A percentile compares a stretch with the other conserved stretches of the same genome.
Conservation (phyloP, 2,113 vertebrate genomes). For the Struthio camelus region DNA sequence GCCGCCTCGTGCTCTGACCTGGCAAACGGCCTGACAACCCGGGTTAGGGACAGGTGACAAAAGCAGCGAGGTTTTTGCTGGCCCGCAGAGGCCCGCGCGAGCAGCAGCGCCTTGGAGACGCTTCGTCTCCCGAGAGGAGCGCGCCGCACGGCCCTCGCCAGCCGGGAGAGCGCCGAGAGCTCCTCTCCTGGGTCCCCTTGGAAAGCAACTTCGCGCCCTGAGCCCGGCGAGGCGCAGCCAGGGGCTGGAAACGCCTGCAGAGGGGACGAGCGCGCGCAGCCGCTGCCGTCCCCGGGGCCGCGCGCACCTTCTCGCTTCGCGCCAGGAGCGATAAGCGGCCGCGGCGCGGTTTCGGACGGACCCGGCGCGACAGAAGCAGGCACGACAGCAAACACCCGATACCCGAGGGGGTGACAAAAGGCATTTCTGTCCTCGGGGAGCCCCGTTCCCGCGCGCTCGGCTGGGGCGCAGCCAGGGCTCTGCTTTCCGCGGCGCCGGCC, state of each 20-base stretch:
- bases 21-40: not conserved
- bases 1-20: not conserved
- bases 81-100: not conserved
- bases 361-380: not conserved
- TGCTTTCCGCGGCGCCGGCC: not conserved
- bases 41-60: not conserved
- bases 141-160: rapidly evolving
- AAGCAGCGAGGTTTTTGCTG: not conserved
- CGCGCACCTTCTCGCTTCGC: not conserved
- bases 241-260: not conserved
- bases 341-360: rapidly evolving
- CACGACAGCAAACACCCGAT: not conserved
- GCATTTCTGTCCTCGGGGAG: not conserved
- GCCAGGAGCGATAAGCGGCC: not conserved
- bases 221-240: not conserved
- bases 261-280: not conserved
- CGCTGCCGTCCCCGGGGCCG: not conserved
- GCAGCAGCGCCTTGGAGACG: not conserved
- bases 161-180: rapidly evolving
- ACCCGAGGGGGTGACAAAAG: constrained; percentile 4
- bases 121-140: rapidly evolving
- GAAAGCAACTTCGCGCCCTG: not conserved
- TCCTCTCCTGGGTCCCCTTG: not conserved
- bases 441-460: rapidly evolving
- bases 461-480: constrained; percentile 5